Percentiles rank a stretch among this genome's conserved stretches.
These are phyloP conservation scores for Sebastes vulpes DNA, from an alignment of 2,797 vertebrate genomes.

Conservation along the genomic window DNA sequence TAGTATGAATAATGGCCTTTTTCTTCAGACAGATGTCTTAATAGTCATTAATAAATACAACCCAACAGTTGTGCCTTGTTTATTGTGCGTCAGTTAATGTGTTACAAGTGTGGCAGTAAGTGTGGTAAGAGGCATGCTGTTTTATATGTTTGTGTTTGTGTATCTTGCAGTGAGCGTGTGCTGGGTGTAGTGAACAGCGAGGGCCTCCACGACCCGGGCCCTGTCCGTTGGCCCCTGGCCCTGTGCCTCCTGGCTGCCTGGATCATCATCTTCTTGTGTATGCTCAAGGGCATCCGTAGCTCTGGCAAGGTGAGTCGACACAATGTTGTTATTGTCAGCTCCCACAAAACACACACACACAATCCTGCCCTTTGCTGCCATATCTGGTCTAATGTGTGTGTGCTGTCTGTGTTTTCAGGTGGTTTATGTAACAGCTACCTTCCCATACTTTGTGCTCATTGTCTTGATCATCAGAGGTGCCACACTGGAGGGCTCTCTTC, in stretches of 20 bases:
- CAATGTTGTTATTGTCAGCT: constrained; percentile 15
- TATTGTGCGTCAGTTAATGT: background rate
- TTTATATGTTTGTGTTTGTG: background rate
- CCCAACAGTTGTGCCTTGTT: background rate
- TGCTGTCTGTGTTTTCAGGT: constrained; percentile 72
- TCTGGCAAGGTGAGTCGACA: constrained; percentile 86
- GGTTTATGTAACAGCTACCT: constrained; percentile 90
- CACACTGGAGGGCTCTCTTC: constrained; percentile 88
- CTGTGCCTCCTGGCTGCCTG: constrained; percentile 88
- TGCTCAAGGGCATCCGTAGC: constrained; percentile 90
- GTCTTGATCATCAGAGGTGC: constrained; percentile 89
- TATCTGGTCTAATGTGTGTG: constrained; percentile 12
- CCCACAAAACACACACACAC: background rate
- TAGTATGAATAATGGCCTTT: background rate
- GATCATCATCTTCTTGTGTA: constrained; percentile 90
- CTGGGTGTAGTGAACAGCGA: constrained; percentile 85
- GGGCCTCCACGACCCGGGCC: constrained; percentile 88
- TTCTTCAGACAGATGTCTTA: background rate
- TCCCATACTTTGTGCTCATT: constrained; percentile 88
- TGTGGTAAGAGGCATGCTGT: background rate
- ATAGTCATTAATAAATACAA: background rate
- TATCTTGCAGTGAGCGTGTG: constrained; percentile 78
- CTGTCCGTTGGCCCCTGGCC: constrained; percentile 87
- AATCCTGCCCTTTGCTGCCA: background rate
- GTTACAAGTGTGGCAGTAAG: background rate